These are phyloP conservation scores for Acrocephalus arundinaceus DNA, from an alignment of 2,113 vertebrate species.

Conservation along the genomic window DNA sequence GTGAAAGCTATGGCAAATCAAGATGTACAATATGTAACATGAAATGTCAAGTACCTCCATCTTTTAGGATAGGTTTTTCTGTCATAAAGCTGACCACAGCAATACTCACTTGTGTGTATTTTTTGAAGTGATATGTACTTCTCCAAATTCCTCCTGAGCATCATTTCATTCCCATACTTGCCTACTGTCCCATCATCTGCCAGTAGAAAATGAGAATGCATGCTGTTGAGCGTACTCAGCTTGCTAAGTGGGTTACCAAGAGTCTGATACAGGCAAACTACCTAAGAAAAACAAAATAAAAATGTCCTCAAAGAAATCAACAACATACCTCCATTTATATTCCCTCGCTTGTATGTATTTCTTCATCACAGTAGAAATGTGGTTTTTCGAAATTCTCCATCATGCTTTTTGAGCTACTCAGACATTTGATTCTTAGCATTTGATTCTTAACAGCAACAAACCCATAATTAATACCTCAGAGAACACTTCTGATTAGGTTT, in stretches of 20 bases:
- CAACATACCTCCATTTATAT: background rate
- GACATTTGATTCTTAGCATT: background rate
- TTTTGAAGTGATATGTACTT: constrained; percentile 88
- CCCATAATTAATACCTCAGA: background rate
- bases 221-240: constrained; percentile 87
- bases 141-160: constrained; percentile 87
- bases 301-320: background rate
- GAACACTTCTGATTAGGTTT: background rate
- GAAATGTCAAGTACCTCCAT: background rate
- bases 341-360: background rate
- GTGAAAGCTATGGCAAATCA: background rate
- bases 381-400: background rate
- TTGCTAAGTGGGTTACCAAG: constrained; percentile 92
- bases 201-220: constrained; percentile 94
- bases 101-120: constrained; percentile 88
- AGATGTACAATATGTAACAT: background rate
- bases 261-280: constrained; percentile 88
- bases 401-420: background rate
- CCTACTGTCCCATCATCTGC: constrained; percentile 93
- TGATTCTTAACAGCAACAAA: background rate
- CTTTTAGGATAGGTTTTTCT: background rate
- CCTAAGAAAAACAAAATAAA: constrained; percentile 72
- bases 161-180: constrained; percentile 89
- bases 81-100: background rate
- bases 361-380: background rate